Conservation (phyloP, 2,888 invertebrate species). For the Loripinus fragilis region DNA sequence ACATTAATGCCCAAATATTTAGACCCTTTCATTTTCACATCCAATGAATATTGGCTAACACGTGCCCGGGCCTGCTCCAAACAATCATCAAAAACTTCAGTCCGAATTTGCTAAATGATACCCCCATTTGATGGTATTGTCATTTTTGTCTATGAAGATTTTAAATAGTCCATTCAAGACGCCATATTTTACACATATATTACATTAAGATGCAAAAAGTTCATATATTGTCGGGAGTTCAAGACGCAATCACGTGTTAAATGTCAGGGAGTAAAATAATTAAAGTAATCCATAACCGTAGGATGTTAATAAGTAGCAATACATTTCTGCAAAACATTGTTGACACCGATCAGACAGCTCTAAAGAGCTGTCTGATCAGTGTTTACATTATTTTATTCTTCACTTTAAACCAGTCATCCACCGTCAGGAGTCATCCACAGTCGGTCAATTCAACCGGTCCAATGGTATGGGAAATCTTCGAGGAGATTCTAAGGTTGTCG, state of each 20-base stretch:
- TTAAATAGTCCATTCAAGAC: conserved; percentile 6
- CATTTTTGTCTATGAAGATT: background rate
- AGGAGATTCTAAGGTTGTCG: too few species aligned
- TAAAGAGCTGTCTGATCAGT: background rate
- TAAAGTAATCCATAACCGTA: background rate
- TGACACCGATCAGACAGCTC: background rate
- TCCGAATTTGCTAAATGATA: background rate
- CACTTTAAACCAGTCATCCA: too few species aligned
- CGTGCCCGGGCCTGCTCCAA: background rate
- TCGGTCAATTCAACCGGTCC: too few species aligned
- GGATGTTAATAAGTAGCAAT: too few species aligned
- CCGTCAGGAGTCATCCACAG: too few species aligned
- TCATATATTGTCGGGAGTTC: background rate
- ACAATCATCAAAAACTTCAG: background rate
- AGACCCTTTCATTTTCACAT: background rate
- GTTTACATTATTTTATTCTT: background rate
- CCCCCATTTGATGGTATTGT: background rate
- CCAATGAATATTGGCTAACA: background rate
- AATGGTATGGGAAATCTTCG: too few species aligned
- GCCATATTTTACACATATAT: conserved; percentile 12
- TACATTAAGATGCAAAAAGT: conserved; percentile 14
- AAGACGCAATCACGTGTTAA: conserved; percentile 9
- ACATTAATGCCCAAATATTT: conserved; percentile 2
- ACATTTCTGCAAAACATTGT: conserved; percentile 6
- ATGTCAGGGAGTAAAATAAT: background rate